Evolutionary conservation across 2,888 invertebrate species (phyloP), one percentile per base, ranked within the genome.

Genomic region (Amiota communis): DNA sequence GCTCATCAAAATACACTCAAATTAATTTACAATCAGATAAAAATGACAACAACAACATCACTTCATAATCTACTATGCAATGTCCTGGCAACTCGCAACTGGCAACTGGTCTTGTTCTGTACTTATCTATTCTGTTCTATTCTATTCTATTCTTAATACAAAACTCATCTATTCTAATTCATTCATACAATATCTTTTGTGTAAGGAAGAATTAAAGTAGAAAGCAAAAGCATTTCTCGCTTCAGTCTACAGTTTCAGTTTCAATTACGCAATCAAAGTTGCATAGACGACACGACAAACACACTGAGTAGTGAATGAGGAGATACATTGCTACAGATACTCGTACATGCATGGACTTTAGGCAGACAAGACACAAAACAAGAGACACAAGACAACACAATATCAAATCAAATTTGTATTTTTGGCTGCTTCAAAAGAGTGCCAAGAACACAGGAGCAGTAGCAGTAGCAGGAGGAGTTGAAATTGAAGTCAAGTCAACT

Each of bases 341-440:
- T n/a, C 11, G 1, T 11, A 59, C 36, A 36, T 59, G 17, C 9
- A 15, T 57, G 57, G 10, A 57, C 53, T 51, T 51, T n/a, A 51
- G 15, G 57, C 10, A n/a, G n/a, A 17, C 15, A n/a, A 51, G 57
- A 61, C 36, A 59, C 48, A 70, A 11, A 53, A 59, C 71, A 71
- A 74, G 73, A 56, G 59, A 74, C n/a, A n/a, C 65, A 48, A 67
- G 36, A 20, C 72, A 47, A 64, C 71, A 65, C 77, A 75, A 73
- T 81, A 80, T 76, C 71, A 77, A 80, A 81, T 81, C 80, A 79
- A 80, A 80, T 79, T 81, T 79, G 81, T 79, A 72, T 75, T 76
- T 74, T 75, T 68, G 72, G 59, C 70, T 75, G 76, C 78, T 80
- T 72, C 63, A 47, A 80, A 74, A 77, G 82, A 73, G 20, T 59